phyloP scores from a whole-genome alignment of 2,113 vertebrate genomes.

The Neopipo cinnamomea region DNA sequence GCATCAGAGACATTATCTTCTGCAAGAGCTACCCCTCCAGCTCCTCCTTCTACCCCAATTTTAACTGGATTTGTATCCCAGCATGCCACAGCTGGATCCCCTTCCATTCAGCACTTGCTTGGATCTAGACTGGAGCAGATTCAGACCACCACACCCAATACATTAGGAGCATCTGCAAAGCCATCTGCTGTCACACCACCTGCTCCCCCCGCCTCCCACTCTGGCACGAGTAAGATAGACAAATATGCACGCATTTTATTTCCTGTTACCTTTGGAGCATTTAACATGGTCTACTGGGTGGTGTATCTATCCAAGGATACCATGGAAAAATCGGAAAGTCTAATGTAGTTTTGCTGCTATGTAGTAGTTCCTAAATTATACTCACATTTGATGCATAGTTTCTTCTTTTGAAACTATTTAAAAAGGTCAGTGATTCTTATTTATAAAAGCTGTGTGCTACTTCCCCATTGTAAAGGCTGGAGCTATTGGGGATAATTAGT shows the following conservation, averaged over 20 bases:
- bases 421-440: constrained; percentile 72
- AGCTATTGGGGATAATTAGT: constrained; percentile 61
- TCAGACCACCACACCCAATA: constrained; percentile 81
- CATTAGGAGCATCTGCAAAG: constrained; percentile 76
- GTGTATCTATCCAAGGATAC: constrained; percentile 98
- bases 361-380: constrained; percentile 71
- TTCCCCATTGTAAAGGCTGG: constrained; percentile 71
- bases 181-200: constrained; percentile 67
- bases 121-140: constrained; percentile 87
- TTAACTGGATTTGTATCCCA: constrained; percentile 74
- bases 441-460: constrained; percentile 71
- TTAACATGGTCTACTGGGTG: constrained; percentile 99
- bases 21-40: constrained; percentile 77
- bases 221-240: constrained; percentile 98
- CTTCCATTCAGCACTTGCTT: constrained; percentile 83
- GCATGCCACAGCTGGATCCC: constrained; percentile 69
- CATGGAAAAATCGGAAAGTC: constrained; percentile 86
- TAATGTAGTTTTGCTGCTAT: constrained; percentile 77
- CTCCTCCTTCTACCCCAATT: constrained; percentile 81
- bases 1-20: constrained; percentile 80
- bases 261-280: constrained; percentile 95
- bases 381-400: constrained; percentile 72
- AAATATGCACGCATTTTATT: constrained; percentile 98
- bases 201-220: constrained; percentile 74
- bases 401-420: constrained; percentile 79